Evolutionary conservation across 2,797 vertebrate genomes (phyloP).

Genomic region (Danionella dracula): DNA sequence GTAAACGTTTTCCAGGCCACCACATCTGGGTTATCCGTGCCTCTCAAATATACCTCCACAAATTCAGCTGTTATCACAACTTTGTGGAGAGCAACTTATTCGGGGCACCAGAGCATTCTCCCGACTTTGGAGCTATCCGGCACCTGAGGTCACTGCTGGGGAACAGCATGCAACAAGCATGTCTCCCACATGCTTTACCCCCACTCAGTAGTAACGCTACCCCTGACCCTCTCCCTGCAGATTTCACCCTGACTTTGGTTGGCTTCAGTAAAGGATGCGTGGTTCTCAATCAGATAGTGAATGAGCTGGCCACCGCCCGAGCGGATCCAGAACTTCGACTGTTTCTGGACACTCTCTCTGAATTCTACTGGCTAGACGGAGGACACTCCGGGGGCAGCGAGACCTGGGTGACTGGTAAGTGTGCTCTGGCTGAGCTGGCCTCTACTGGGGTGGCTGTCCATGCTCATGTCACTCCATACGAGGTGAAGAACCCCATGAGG

Average conservation of each 20-base stretch:
- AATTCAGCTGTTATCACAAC: conserved; percentile 95
- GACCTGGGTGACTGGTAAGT: conserved; percentile 89
- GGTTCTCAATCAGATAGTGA: conserved; percentile 92
- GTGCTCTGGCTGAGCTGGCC: conserved; percentile 78
- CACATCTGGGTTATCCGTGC: conserved; percentile 89
- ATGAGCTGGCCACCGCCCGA: conserved; percentile 82
- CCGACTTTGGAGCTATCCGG: conserved; percentile 75
- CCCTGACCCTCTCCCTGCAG: conserved; percentile 46
- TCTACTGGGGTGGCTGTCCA: conserved; percentile 78
- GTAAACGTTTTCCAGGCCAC: conserved; percentile 76
- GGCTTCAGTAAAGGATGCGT: conserved; percentile 99
- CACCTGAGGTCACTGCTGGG: conserved; percentile 85
- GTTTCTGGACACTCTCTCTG: conserved; percentile 76
- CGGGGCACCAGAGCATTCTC: conserved; percentile 85
- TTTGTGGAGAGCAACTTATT: conserved; percentile 95
- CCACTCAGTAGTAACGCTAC: conserved; percentile 49
- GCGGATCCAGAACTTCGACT: conserved; percentile 69
- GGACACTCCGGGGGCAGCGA: conserved; percentile 92
- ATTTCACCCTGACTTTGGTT: conserved; percentile 78
- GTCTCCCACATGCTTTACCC: conserved; percentile 50
- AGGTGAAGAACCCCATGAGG: conserved; percentile 89
- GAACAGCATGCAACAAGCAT: conserved; percentile 79
- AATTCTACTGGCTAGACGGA: conserved; percentile 95
- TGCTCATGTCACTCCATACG: conserved; percentile 91
- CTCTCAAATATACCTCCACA: conserved; percentile 91